Evolutionary conservation across 2,113 vertebrate genomes (phyloP).

Genomic region (Trematomus loennbergii): DNA sequence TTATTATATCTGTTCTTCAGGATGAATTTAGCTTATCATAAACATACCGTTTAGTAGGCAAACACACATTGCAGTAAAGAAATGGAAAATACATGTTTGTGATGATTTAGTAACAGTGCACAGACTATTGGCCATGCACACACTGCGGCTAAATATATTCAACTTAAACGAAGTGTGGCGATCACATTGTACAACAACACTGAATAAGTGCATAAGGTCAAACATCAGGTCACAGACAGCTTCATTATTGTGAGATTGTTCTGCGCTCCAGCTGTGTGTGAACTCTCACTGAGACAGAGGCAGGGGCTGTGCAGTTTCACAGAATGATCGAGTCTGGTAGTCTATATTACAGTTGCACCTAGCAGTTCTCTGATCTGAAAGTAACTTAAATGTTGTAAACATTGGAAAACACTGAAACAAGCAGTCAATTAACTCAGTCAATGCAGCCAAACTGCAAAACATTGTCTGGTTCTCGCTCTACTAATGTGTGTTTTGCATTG

Average conservation of each 20-base stretch:
- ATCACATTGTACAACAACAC: not conserved
- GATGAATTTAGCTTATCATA: not conserved
- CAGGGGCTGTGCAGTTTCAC: not conserved
- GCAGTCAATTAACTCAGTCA: not conserved
- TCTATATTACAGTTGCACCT: not conserved
- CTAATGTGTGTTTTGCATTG: not conserved
- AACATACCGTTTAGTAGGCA: not conserved
- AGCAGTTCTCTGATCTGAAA: not conserved
- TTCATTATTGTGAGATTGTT: not conserved
- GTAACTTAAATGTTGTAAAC: not conserved
- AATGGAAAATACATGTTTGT: not conserved
- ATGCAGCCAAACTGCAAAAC: not conserved
- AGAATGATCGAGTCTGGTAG: not conserved
- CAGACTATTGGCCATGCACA: not conserved
- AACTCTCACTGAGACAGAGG: not conserved
- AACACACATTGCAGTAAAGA: too few species aligned
- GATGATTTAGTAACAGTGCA: not conserved
- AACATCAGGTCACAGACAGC: not conserved
- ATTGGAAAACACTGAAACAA: not conserved
- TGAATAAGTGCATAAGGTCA: not conserved
- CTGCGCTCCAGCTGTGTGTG: slow-evolving; percentile 8
- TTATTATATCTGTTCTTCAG: not conserved
- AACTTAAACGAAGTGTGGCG: not conserved
- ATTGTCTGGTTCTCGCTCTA: not conserved
- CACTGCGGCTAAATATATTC: not conserved